Percentiles rank a stretch among this genome's conserved stretches.
Conservation (phyloP, 2,113 vertebrate species). For the Sarotherodon lohbergeri region DNA sequence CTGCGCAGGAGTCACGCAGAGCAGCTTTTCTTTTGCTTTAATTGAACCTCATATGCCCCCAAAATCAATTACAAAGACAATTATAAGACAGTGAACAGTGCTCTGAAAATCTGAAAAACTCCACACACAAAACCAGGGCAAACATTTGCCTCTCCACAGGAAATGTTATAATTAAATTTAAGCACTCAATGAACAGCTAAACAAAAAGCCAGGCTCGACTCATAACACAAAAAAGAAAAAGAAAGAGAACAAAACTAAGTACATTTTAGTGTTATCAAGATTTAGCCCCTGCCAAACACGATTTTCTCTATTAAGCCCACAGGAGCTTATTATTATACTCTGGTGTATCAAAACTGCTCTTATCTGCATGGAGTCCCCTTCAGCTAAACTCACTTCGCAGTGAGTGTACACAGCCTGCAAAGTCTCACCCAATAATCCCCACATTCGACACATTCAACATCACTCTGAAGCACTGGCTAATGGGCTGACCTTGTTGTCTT, state of each 20-base stretch:
- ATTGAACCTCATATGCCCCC: not conserved
- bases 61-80: constrained; percentile 8
- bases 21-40: not conserved
- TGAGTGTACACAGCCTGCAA: not conserved
- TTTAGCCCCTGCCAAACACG: not conserved
- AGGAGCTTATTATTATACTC: not conserved
- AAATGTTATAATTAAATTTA: not conserved
- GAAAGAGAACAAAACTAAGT: not conserved
- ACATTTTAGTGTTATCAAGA: not conserved
- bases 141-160: not conserved
- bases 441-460: constrained; percentile 43
- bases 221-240: not conserved
- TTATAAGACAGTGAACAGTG: not conserved
- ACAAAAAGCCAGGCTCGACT: not conserved
- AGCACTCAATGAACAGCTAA: not conserved
- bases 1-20: not conserved
- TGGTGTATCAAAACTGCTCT: not conserved
- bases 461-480: constrained; percentile 38
- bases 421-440: constrained; percentile 15
- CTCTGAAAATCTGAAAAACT: not conserved
- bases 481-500: constrained; percentile 47
- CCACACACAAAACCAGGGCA: not conserved
- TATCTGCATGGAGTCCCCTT: not conserved
- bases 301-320: not conserved
- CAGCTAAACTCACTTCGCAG: not conserved